Base-by-base conservation (phyloP, 1,140 invertebrate genomes). In the Meloidogyne chitwoodi region DNA sequence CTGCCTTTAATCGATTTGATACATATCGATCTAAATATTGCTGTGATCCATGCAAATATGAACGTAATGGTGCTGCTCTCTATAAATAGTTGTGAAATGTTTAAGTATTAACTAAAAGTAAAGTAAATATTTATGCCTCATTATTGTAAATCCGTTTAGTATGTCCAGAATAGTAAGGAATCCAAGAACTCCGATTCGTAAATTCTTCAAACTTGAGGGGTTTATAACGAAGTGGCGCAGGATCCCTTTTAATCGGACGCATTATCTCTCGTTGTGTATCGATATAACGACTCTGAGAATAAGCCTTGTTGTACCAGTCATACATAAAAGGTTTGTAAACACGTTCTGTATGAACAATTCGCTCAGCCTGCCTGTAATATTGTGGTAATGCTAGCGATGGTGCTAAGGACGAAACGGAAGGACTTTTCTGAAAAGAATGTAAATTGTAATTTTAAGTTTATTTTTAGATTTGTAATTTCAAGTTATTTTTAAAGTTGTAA, bases 251-350 rank as follows among this genome's bases (percentile, higher is more conserved):
- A 3, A 79, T 41, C 24, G 71, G 74, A 38, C 83, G 63, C 34
- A 75, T 41, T n/a, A 82, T 66, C 34, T 84, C 81, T n/a, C 82
- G 74, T 41, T 82, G 81, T 27, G 81, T 82, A 26, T 82, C 81
- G 11, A 73, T 73, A 12, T 61, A 27, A 24, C 64, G 62, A 26
- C 22, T 16, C 6, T 65, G 73, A 1, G 73, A 74, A 62, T 74
- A 74, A 26, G 73, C 62, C 6, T 74, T 74, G 31, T 74, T 74
- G 73, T 74, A 74, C 84, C 84, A 87, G 56, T 86, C 80, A 63
- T 82, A 72, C 19, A 85, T 80, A n/a, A 81, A 71, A 31, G 85
- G 85, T 68, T 87, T 86, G 83, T 86, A 86, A n/a, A 87, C 86
- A 16, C 80, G 84, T n/a, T 76, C 75, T 14, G 85, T 86, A 70